Conservation (phyloP, 1,140 invertebrate genomes). For the Propsilocerus akamusi region DNA sequence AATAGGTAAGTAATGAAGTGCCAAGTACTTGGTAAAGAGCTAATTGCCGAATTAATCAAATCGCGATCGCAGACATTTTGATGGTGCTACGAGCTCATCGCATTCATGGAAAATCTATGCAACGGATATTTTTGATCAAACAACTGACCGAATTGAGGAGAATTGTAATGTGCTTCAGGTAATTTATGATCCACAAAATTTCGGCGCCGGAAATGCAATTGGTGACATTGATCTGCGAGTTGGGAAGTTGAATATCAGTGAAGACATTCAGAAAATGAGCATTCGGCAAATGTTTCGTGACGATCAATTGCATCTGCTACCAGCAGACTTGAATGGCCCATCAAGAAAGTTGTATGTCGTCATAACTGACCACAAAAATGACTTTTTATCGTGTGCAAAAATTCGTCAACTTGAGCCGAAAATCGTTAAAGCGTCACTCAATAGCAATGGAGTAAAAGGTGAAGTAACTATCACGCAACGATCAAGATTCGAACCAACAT, state of each 20-base stretch:
- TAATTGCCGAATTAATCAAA: too few relatives aligned
- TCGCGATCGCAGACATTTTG: too few relatives aligned
- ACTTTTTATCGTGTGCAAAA: slow-evolving; percentile 67
- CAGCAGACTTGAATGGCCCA: slow-evolving; percentile 45
- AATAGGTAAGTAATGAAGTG: slow-evolving; percentile 18
- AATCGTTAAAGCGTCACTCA: slow-evolving; percentile 49
- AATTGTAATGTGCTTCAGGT: slow-evolving; percentile 71
- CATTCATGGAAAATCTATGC: slow-evolving; percentile 82
- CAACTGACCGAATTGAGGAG: slow-evolving; percentile 43
- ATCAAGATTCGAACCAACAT: slow-evolving; percentile 69
- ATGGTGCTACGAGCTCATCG: slow-evolving; percentile 32
- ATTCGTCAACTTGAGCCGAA: slow-evolving; percentile 44
- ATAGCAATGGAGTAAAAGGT: slow-evolving; percentile 62
- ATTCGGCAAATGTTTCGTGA: slow-evolving; percentile 43
- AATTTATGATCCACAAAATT: slow-evolving; percentile 65
- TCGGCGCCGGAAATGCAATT: slow-evolving; percentile 43
- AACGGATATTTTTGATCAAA: slow-evolving; percentile 70
- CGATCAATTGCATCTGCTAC: slow-evolving; percentile 39
- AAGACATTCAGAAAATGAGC: slow-evolving; percentile 29
- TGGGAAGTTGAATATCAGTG: slow-evolving; percentile 50
- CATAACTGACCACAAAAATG: slow-evolving; percentile 62
- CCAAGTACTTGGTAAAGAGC: too few relatives aligned
- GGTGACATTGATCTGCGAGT: slow-evolving; percentile 66
- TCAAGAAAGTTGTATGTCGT: slow-evolving; percentile 65
- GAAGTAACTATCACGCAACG: slow-evolving; percentile 61